Evolutionary conservation across 2,797 vertebrate genomes (phyloP).

Genomic region (Remorina albescens): DNA sequence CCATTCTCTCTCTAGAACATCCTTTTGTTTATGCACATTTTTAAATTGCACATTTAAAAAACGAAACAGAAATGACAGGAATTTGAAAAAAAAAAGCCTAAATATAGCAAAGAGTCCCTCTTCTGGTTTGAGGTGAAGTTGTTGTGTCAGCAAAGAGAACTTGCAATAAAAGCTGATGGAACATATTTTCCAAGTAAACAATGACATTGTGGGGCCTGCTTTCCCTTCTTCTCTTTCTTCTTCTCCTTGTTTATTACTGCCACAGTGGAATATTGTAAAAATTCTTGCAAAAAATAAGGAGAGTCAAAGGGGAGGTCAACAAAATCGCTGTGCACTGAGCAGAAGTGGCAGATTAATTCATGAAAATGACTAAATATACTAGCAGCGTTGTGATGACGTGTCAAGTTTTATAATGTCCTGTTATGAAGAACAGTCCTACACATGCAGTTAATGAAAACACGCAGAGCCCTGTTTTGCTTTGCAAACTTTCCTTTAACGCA

Average conservation of each 20-base stretch:
- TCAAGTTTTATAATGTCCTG: neutral
- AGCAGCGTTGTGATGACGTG: neutral
- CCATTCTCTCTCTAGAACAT: constrained; percentile 8
- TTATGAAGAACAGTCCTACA: neutral
- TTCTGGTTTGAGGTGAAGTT: constrained; percentile 24
- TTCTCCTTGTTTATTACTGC: constrained; percentile 16
- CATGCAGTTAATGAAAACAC: neutral
- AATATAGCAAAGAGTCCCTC: constrained; percentile 1
- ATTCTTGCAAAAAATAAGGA: neutral
- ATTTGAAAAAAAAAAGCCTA: neutral
- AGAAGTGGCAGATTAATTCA: neutral
- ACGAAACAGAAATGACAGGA: neutral
- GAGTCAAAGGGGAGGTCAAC: neutral
- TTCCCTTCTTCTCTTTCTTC: constrained; percentile 10
- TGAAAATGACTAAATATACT: neutral
- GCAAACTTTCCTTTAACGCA: neutral
- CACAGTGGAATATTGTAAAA: constrained; percentile 2
- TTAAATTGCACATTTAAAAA: constrained; percentile 19
- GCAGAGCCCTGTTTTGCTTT: neutral
- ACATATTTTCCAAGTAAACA: constrained; percentile 52
- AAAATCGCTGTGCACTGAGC: neutral
- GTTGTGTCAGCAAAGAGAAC: constrained; percentile 40
- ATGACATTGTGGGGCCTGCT: constrained; percentile 3
- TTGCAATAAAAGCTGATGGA: constrained; percentile 39
- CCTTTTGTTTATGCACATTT: constrained; percentile 56